Evolutionary conservation across 2,888 invertebrate species (phyloP), one percentile per base, ranked within the genome.

Genomic region (Oxycera nigricornis): DNA sequence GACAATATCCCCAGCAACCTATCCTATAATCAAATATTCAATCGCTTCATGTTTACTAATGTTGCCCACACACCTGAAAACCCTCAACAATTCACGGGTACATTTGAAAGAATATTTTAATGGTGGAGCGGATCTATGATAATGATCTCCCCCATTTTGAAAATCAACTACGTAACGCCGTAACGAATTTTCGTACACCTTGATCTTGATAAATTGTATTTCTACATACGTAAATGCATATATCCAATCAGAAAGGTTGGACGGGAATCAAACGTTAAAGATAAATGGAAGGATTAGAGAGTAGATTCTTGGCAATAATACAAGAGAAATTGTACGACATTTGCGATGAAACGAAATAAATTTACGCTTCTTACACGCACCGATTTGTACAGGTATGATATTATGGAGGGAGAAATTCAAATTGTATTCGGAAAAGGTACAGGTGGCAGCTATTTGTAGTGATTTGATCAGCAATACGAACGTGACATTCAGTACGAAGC

Each of bases 391-490:
- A 11, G 61, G 61, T 26, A 59, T 9, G 22, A 17, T 17, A 17
- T 24, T 9, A 52, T 17, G 46, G 46, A 46, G 11, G 46, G 52
- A 31, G 20, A 31, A 31, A 26, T 61, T 61, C 22, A 22, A 39
- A 68, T 68, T 68, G 46, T 65, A 22, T 11, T 41, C 65, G 65
- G 65, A 65, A 65, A 65, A 24, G 24, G 65, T 41, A 41, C 67
- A 68, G 67, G 67, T 68, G 67, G 67, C 28, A 41, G 65, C 67
- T 46, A 68, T 68, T 68, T 68, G 28, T 68, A 61, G n/a, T 31
- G 61, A 61, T 61, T 61, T 61, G 61, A 61, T 61, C 26, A 17
- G 17, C 6, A 17, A 61, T 61, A 61, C 24, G 22, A 55, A 55
- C 52, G 24, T 20, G 52, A 55, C 52, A 55, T 55, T 55, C 17